Conservation (phyloP, 2,113 vertebrate species). For the Lichenostomus cassidix region DNA sequence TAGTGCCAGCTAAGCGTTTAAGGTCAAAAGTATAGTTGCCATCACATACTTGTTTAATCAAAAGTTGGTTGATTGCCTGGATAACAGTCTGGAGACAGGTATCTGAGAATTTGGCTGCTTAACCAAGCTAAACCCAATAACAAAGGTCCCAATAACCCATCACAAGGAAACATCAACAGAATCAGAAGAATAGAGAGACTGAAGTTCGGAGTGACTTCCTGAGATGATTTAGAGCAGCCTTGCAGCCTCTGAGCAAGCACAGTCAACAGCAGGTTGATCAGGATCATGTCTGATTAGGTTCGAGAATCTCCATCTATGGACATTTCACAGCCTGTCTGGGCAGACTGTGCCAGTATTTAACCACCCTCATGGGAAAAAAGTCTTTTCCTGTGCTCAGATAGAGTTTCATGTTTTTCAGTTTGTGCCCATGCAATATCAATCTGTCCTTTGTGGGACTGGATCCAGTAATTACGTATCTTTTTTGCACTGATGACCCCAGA, state of each 20-base stretch:
- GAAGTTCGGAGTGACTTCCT: not conserved
- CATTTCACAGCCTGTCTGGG: not conserved
- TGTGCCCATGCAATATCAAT: not conserved
- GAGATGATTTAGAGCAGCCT: not conserved
- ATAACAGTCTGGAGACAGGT: not conserved
- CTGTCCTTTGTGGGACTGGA: not conserved
- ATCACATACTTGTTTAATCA: not conserved
- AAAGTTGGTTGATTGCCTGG: not conserved
- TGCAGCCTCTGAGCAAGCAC: not conserved
- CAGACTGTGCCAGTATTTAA: not conserved
- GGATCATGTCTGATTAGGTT: not conserved
- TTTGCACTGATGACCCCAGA: not conserved
- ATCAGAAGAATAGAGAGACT: not conserved
- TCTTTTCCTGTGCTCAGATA: not conserved
- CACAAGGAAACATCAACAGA: not conserved
- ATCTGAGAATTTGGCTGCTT: not conserved
- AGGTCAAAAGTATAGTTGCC: not conserved
- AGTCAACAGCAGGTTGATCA: not conserved
- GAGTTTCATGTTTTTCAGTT: not conserved
- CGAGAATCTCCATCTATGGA: not conserved
- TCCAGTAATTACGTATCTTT: not conserved
- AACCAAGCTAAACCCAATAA: not conserved
- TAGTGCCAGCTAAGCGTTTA: not conserved
- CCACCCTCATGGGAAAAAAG: not conserved
- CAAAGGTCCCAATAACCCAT: too few relatives aligned